phyloP scores from a whole-genome alignment of 2,888 invertebrate species.

The Carterocephalus palaemon region DNA sequence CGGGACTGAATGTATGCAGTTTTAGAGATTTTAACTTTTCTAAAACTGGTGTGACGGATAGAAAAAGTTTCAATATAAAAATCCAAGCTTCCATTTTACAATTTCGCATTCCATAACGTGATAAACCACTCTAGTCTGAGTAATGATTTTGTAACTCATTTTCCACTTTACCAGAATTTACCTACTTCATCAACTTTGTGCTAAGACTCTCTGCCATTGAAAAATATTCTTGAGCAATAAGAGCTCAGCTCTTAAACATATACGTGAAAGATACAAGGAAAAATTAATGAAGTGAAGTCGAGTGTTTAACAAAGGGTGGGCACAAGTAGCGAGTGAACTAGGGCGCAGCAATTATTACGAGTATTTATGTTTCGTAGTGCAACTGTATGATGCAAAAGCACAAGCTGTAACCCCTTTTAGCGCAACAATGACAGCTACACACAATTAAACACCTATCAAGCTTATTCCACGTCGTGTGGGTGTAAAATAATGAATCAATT shows the following conservation, averaged over 20 bases:
- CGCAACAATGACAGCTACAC: constrained; percentile 6
- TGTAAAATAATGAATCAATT: too few species aligned
- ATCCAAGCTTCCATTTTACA: too few species aligned
- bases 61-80: too few species aligned
- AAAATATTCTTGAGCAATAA: constrained; percentile 5
- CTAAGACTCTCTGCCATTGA: background rate
- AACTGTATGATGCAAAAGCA: constrained; percentile 7
- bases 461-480: too few species aligned
- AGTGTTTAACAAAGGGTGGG: constrained; percentile 12
- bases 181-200: background rate
- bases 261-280: constrained; percentile 5
- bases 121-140: background rate
- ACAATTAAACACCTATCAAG: constrained; percentile 8
- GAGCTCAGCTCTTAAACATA: background rate
- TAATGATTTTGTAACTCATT: background rate
- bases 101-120: too few species aligned
- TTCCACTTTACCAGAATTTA: background rate
- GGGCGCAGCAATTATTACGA: constrained; percentile 20
- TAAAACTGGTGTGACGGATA: too few species aligned
- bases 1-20: too few species aligned
- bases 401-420: constrained; percentile 7
- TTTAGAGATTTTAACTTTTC: too few species aligned
- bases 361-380: constrained; percentile 16
- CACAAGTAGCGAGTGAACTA: constrained; percentile 14
- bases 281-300: constrained; percentile 15